Percentiles rank a stretch among this genome's conserved stretches.
Conservation (phyloP, 2,113 vertebrate species). For the Struthio camelus region DNA sequence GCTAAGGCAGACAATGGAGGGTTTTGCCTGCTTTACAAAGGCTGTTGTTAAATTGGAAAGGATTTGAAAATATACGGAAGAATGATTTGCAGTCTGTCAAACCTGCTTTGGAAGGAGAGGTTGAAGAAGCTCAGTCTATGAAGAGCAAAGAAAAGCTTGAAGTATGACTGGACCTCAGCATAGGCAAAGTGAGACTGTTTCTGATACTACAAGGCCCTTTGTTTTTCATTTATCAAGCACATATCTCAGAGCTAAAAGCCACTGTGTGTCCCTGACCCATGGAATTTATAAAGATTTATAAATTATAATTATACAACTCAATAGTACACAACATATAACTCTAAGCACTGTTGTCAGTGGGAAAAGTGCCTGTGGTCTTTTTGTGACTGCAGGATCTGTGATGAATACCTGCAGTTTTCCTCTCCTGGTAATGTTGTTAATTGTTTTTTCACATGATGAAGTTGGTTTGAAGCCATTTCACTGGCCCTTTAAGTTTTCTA, state of each 20-base stretch:
- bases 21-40: neutral
- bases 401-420: slow-evolving; percentile 21
- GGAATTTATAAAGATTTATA: neutral
- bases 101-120: neutral
- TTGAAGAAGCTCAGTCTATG: neutral
- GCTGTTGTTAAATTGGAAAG: neutral
- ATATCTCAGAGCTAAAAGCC: neutral
- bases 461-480: slow-evolving; percentile 50
- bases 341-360: neutral
- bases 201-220: neutral
- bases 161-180: neutral
- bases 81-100: neutral
- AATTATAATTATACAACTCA: neutral
- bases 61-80: neutral
- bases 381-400: neutral
- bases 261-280: neutral
- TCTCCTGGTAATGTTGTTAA: slow-evolving; percentile 37
- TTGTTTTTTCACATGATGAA: slow-evolving; percentile 47
- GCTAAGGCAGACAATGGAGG: fast-evolving
- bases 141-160: neutral
- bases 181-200: neutral
- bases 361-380: neutral
- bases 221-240: neutral
- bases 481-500: slow-evolving; percentile 44
- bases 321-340: neutral